Conservation (phyloP, 2,797 vertebrate genomes). For the Sciaenops ocellatus region DNA sequence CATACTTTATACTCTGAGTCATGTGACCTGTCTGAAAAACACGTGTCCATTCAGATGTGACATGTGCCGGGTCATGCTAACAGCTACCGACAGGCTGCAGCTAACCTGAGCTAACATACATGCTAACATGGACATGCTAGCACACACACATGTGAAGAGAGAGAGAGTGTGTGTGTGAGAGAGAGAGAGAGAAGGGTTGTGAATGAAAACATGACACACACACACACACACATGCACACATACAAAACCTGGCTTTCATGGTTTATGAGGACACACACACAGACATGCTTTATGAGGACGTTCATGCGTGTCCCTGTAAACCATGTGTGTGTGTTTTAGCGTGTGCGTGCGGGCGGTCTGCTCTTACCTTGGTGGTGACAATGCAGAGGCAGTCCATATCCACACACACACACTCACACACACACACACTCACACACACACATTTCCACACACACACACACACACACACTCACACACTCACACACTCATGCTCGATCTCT, state of each 20-base stretch:
- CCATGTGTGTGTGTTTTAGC: slow-evolving; percentile 42
- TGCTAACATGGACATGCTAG: slow-evolving; percentile 41
- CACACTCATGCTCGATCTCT: slow-evolving; percentile 61
- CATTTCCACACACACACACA: slow-evolving; percentile 37
- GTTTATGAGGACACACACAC: slow-evolving; percentile 1
- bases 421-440: slow-evolving; percentile 50
- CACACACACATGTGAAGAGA: neutral
- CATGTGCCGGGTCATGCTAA: slow-evolving; percentile 12
- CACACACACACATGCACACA: slow-evolving; percentile 18
- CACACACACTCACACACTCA: slow-evolving; percentile 66
- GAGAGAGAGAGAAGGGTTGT: neutral
- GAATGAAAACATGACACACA: slow-evolving; percentile 45
- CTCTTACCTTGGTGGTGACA: slow-evolving; percentile 82
- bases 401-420: slow-evolving; percentile 71
- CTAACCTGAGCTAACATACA: slow-evolving; percentile 37
- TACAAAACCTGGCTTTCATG: slow-evolving; percentile 10
- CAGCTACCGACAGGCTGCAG: slow-evolving; percentile 28
- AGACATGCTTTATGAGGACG: slow-evolving; percentile 14
- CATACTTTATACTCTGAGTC: neutral
- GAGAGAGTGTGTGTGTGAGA: neutral
- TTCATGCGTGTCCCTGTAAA: too few species aligned
- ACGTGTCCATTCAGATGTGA: neutral
- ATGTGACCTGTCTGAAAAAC: neutral
- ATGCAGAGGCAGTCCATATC: slow-evolving; percentile 82
- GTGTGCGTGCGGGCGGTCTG: slow-evolving; percentile 43